phyloP scores from a whole-genome alignment of 2,113 vertebrate species.

The Amazona vittata region DNA sequence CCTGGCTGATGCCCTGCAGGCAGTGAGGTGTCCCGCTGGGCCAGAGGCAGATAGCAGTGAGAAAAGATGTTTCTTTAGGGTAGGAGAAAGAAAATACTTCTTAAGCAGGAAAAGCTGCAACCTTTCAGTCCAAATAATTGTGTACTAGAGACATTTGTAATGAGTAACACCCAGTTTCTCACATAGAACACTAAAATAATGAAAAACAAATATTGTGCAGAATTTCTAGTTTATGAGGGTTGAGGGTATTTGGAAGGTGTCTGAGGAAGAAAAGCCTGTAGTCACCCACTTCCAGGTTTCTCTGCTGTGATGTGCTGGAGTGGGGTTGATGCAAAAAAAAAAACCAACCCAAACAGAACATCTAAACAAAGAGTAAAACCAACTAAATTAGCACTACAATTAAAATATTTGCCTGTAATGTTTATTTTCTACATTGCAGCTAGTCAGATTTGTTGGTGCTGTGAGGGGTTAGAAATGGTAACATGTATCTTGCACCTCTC shows the following conservation, averaged over 20 bases:
- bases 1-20: not conserved
- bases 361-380: not conserved
- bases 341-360: not conserved
- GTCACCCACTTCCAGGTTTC: not conserved
- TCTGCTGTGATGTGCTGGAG: not conserved
- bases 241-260: not conserved
- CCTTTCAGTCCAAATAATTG: not conserved
- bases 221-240: not conserved
- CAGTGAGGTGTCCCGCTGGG: not conserved
- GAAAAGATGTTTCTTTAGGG: not conserved
- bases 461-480: not conserved
- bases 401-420: not conserved
- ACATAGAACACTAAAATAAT: not conserved
- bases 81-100: not conserved
- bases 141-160: rapidly evolving
- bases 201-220: not conserved
- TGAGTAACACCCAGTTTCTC: not conserved
- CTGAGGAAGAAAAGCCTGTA: not conserved
- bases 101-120: not conserved
- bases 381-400: not conserved
- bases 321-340: not conserved
- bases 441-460: not conserved
- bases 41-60: not conserved
- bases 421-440: not conserved
- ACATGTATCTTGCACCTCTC: not conserved